Conservation (phyloP, 2,113 vertebrate species). For the Enhydra lutris region DNA sequence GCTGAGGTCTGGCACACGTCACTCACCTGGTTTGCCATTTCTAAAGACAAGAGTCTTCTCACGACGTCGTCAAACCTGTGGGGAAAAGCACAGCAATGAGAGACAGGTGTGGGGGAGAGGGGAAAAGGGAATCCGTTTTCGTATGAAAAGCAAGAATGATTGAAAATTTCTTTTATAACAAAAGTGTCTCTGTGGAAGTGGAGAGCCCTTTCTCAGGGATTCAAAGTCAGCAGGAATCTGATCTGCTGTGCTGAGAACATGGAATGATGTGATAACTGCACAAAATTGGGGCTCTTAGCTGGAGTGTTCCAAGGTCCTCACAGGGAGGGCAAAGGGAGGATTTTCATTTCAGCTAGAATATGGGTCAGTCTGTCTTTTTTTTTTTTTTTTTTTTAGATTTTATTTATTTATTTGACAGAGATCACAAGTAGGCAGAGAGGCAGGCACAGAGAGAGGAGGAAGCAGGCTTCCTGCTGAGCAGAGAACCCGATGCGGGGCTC, state of each 20-base stretch:
- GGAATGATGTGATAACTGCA: neutral
- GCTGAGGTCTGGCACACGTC: neutral
- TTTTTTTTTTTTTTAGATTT: too few species aligned
- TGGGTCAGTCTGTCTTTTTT: neutral
- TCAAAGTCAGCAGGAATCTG: neutral
- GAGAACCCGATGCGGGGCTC: too few species aligned
- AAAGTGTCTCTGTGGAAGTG: neutral
- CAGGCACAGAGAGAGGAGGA: too few species aligned
- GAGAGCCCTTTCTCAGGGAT: neutral
- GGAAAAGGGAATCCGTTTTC: neutral
- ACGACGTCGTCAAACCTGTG: constrained; percentile 91
- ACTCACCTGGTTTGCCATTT: constrained; percentile 92
- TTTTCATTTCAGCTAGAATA: constrained; percentile 1
- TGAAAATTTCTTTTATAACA: constrained; percentile 23
- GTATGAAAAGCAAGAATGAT: neutral
- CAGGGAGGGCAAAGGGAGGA: neutral
- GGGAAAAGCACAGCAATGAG: constrained; percentile 43
- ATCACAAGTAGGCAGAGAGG: too few species aligned
- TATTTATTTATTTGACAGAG: too few species aligned
- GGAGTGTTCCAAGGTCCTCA: neutral
- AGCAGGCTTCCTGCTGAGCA: too few species aligned
- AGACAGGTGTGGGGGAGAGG: neutral
- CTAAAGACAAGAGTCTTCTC: constrained; percentile 91
- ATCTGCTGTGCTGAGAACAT: neutral
- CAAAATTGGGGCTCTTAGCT: neutral